These are phyloP conservation scores for Crematogaster levior DNA, from an alignment of 2,888 invertebrate genomes.

Conservation along the genomic window DNA sequence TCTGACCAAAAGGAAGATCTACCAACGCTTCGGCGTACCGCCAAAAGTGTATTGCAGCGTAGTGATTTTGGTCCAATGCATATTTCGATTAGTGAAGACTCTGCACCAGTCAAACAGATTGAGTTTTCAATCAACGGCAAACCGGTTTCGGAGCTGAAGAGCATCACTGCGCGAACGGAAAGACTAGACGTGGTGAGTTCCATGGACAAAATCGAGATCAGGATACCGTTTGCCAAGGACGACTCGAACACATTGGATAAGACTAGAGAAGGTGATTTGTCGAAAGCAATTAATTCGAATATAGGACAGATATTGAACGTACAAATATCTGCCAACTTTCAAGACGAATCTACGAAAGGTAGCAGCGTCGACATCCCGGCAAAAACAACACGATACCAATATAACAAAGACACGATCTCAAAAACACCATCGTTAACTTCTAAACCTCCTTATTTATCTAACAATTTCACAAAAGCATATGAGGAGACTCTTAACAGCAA, in stretches of 20 bases:
- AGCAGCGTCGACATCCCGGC: background rate
- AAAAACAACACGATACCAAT: background rate
- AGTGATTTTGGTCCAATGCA: conserved; percentile 63
- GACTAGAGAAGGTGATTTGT: background rate
- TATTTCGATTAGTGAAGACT: conserved; percentile 69
- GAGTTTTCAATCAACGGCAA: conserved; percentile 76
- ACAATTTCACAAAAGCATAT: background rate
- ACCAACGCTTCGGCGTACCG: background rate
- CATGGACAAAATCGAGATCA: conserved; percentile 74
- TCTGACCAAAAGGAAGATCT: conserved; percentile 39
- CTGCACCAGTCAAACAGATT: conserved; percentile 70
- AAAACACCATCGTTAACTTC: background rate
- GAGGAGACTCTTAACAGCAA: background rate
- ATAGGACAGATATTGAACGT: conserved; percentile 59
- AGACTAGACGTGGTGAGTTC: conserved; percentile 71
- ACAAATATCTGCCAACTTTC: conserved; percentile 69
- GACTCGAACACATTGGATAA: background rate
- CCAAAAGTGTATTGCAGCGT: conserved; percentile 11
- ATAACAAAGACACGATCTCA: background rate
- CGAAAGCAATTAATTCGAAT: background rate
- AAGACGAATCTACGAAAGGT: conserved; percentile 39
- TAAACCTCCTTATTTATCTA: background rate
- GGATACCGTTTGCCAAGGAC: conserved; percentile 58
- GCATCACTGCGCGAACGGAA: conserved; percentile 62
- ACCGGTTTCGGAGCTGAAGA: conserved; percentile 68